Evolutionary conservation across 1,140 invertebrate genomes (phyloP).

Genomic region (Solenopsis fugax): DNA sequence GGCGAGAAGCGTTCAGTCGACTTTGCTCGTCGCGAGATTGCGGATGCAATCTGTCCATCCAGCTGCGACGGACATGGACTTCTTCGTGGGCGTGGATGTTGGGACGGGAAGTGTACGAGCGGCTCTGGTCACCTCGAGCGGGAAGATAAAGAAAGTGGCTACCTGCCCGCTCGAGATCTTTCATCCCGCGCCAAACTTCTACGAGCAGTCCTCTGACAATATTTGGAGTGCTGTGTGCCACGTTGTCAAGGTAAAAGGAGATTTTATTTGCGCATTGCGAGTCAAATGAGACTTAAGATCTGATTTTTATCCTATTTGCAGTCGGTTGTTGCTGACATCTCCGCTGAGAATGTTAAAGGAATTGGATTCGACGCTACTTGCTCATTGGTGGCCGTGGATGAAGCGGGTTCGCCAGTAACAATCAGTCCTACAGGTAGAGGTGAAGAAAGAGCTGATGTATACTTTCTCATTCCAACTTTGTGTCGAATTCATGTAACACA

Average conservation of each 20-base stretch:
- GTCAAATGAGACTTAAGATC: neutral
- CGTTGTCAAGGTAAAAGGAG: constrained; percentile 90
- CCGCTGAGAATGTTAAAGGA: constrained; percentile 90
- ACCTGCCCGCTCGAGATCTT: constrained; percentile 91
- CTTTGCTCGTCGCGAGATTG: constrained; percentile 28
- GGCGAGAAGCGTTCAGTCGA: constrained; percentile 58
- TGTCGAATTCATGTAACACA: neutral
- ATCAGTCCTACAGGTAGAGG: constrained; percentile 91
- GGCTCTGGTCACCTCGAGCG: constrained; percentile 90
- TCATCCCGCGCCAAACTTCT: constrained; percentile 92
- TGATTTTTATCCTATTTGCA: constrained; percentile 79
- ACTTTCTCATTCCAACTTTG: neutral
- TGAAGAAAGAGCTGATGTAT: neutral
- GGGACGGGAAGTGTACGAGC: constrained; percentile 96
- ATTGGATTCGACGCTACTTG: constrained; percentile 99
- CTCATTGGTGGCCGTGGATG: constrained; percentile 94
- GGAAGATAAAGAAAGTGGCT: constrained; percentile 89
- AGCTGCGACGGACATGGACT: constrained; percentile 81
- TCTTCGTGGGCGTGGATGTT: constrained; percentile 97
- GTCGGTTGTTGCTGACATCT: constrained; percentile 88
- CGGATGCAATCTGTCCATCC: neutral
- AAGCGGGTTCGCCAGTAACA: constrained; percentile 90
- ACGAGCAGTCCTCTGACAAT: constrained; percentile 97
- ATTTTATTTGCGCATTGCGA: neutral
- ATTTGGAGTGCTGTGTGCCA: constrained; percentile 93